phyloP scores from a whole-genome alignment of 1,140 invertebrate genomes.

The Drosophila cardini region DNA sequence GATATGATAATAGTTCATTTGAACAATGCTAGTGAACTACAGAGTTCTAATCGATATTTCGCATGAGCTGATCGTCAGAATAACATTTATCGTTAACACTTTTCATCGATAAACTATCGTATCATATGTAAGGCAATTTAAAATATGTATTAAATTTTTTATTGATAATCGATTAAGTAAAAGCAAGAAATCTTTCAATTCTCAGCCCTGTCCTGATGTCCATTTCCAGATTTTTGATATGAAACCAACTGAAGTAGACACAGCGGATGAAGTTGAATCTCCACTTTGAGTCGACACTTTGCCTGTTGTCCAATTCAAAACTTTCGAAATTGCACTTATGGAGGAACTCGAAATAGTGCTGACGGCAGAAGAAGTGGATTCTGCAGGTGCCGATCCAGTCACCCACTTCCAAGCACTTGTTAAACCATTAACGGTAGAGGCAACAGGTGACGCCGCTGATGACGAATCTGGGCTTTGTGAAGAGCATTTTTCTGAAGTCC shows the following conservation, averaged over 20 bases:
- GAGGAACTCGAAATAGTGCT: background rate
- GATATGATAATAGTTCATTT: no score
- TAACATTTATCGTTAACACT: no score
- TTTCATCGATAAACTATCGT: no score
- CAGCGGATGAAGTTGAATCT: background rate
- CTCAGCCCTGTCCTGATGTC: slow-evolving; percentile 7
- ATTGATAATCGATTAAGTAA: background rate
- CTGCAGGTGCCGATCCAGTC: background rate
- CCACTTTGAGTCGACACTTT: background rate
- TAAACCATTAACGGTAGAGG: background rate
- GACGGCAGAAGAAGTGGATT: background rate
- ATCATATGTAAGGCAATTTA: background rate
- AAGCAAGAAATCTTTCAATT: background rate
- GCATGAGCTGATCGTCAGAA: no score
- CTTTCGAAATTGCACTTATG: background rate
- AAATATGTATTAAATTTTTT: background rate
- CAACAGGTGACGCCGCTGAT: background rate
- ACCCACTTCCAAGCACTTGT: background rate
- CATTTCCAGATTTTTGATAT: slow-evolving; percentile 26
- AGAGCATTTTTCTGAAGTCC: background rate
- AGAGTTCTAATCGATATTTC: no score
- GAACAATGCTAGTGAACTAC: no score
- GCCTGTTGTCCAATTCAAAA: background rate
- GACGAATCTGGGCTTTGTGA: background rate
- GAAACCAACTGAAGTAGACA: background rate